Evolutionary conservation across 2,888 invertebrate genomes (phyloP), one percentile per base, ranked within the genome.

Genomic region (Geotrupes spiniger): DNA sequence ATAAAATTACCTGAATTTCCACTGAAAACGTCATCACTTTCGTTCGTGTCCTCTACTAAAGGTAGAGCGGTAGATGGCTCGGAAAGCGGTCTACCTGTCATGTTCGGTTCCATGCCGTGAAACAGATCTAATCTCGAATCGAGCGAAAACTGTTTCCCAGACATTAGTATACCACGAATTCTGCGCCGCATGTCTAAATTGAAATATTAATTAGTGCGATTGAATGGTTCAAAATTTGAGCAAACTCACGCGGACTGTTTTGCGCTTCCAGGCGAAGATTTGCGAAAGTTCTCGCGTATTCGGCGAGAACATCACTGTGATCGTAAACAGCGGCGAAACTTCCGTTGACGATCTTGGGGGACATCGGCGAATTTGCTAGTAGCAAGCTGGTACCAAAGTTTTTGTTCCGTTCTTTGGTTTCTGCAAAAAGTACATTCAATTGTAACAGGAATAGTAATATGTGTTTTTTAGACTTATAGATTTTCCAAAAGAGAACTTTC

Each of bases 311-410:
- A 61, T 87, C 87, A 39, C 83, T 83, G 49, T 85, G 85, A 66
- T 94, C 93, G 62, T 91, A 91, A 53, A 94, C 87, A 16, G 93
- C 94, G 0, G 88, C 93, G 71, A 92, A 94, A 38, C 92, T 93
- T 2, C 92, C 94, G 62, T 95, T 93, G 2, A 95, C 92, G 41
- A 97, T 89, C 76, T 96, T 97, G 0, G 97, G 97, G 3, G 94
- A 94, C 87, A 92, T 91, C 1, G 96, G 96, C 1, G 92, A 92
- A 73, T 97, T 97, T 40, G 95, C 91, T 39, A 97, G 77, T 15
- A 97, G 79, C 1, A 97, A 79, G 65, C 95, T 95, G 36, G 96
- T 92, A 27, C 96, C 96, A 63, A 95, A 97, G 27, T 90, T 86
- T 42, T 89, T 88, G 66, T 89, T 92, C 58, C 84, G 80, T 64